phyloP scores from a whole-genome alignment of 2,797 vertebrate species.

The Micropoecilia bifurca region DNA sequence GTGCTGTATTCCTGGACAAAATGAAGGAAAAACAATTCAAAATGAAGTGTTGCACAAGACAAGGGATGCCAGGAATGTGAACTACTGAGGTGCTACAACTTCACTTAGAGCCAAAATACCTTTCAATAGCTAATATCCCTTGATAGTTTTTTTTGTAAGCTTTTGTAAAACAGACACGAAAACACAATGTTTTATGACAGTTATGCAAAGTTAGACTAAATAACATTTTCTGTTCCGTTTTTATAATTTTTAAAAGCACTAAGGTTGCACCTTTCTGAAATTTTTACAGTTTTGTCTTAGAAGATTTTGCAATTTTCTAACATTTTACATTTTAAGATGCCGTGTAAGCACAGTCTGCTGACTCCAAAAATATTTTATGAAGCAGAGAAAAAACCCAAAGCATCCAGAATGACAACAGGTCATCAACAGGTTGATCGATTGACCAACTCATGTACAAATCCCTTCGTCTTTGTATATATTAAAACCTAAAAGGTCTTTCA shows the following conservation, averaged over 20 bases:
- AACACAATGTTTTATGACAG: neutral
- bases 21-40: neutral
- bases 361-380: neutral
- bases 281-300: neutral
- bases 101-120: neutral
- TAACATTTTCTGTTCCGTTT: neutral
- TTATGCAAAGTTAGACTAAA: neutral
- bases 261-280: neutral
- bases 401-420: neutral
- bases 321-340: neutral
- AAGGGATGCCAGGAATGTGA: neutral
- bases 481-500: neutral
- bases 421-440: no score
- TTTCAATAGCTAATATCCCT: neutral
- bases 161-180: neutral
- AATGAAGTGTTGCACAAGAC: neutral
- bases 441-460: neutral
- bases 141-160: neutral
- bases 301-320: no score
- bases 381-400: neutral
- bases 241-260: neutral
- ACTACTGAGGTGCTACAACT: constrained; percentile 1
- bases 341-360: neutral
- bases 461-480: neutral
- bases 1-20: neutral